A percentile compares a stretch with the other conserved stretches of the same genome.
Evolutionary conservation across 2,113 vertebrate species (phyloP).

Genomic region (Platycercus adscitus): DNA sequence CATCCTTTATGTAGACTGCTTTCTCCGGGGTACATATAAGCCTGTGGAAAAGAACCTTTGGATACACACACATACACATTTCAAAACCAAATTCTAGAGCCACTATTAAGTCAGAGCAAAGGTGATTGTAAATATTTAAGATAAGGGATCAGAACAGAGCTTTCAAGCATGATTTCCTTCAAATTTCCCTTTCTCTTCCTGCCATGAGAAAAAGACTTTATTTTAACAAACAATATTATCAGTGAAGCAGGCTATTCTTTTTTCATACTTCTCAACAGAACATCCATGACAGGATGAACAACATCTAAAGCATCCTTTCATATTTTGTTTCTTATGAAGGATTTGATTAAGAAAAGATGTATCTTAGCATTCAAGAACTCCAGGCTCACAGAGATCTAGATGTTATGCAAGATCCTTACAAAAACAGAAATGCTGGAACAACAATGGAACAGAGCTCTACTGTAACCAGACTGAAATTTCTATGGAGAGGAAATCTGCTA

Average conservation of each 20-base stretch:
- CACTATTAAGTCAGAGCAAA: background rate
- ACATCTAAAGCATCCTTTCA: background rate
- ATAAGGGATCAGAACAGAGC: background rate
- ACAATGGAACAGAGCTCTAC: slow-evolving; percentile 8
- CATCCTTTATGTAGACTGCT: background rate
- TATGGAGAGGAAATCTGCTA: slow-evolving; percentile 22
- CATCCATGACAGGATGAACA: background rate
- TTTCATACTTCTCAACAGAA: background rate
- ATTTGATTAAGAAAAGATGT: background rate
- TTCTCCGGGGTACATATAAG: background rate
- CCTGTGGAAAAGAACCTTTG: background rate
- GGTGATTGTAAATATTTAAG: background rate
- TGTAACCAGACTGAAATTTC: slow-evolving; percentile 28
- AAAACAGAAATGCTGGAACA: slow-evolving; percentile 11
- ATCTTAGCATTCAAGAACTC: background rate
- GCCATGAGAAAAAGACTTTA: background rate
- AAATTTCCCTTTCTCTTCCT: background rate
- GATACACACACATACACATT: background rate
- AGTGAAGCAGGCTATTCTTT: background rate
- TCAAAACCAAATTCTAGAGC: background rate
- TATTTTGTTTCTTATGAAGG: background rate
- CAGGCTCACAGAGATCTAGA: background rate
- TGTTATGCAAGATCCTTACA: background rate
- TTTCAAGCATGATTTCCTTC: background rate
- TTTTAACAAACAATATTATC: background rate